Conservation (phyloP, 2,113 vertebrate genomes). For the Turdus rufiventris region DNA sequence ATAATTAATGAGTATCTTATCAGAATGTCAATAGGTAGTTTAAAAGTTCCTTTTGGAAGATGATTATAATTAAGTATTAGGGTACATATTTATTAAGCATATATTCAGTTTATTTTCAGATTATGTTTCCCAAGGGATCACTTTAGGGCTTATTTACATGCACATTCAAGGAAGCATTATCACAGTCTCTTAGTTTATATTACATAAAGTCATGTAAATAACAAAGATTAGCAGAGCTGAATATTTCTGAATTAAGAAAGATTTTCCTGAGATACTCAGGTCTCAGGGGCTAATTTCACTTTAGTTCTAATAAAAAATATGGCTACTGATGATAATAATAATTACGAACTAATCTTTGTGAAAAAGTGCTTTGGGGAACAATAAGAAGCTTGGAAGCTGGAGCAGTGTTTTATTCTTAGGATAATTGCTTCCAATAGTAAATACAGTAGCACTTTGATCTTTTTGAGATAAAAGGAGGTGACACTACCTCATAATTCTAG, state of each 20-base stretch:
- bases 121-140: background rate
- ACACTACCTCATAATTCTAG: background rate
- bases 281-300: background rate
- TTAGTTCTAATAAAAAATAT: background rate
- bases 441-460: background rate
- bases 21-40: background rate
- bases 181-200: background rate
- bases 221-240: background rate
- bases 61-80: background rate
- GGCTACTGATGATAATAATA: background rate
- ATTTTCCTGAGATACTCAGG: background rate
- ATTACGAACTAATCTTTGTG: background rate
- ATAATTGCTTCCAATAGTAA: background rate
- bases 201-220: background rate
- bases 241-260: background rate
- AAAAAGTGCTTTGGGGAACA: background rate
- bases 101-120: slow-evolving; percentile 18
- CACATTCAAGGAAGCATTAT: background rate
- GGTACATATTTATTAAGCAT: background rate
- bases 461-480: background rate
- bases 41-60: background rate
- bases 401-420: background rate
- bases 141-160: background rate
- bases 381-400: background rate
- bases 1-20: background rate